Evolutionary conservation across 2,797 vertebrate genomes (phyloP).

Genomic region (Hemitrygon akajei): DNA sequence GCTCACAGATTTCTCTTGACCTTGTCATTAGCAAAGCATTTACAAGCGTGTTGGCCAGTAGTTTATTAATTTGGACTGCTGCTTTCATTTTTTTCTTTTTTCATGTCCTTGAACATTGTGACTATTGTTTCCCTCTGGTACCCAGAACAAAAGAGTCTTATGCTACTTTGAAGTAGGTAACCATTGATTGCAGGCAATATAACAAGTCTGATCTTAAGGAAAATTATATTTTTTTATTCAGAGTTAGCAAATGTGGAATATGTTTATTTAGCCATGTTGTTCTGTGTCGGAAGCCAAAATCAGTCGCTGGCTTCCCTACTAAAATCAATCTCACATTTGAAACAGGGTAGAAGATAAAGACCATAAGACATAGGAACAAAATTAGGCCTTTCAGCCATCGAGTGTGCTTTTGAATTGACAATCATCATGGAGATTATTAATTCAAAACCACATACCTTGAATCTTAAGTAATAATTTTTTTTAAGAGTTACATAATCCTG

Average conservation of each 20-base stretch:
- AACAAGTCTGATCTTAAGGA: background rate
- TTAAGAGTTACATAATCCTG: background rate
- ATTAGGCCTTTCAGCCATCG: too few relatives aligned
- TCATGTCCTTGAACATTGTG: slow-evolving; percentile 27
- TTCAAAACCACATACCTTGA: slow-evolving; percentile 1
- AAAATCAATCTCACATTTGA: too few relatives aligned
- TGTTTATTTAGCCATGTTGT: background rate
- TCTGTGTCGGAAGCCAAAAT: too few relatives aligned
- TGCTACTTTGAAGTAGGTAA: slow-evolving; percentile 19
- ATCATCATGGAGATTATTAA: too few relatives aligned
- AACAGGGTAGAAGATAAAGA: too few relatives aligned
- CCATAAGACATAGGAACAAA: too few relatives aligned
- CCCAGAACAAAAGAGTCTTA: slow-evolving; percentile 25
- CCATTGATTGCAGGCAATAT: slow-evolving; percentile 18
- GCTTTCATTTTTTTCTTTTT: slow-evolving; percentile 20
- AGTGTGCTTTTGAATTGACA: too few relatives aligned
- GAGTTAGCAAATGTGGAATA: background rate
- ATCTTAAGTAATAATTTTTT: background rate
- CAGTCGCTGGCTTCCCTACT: too few relatives aligned
- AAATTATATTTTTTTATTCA: background rate
- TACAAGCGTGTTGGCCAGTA: slow-evolving; percentile 8
- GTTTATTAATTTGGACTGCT: slow-evolving; percentile 8
- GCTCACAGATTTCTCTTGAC: background rate
- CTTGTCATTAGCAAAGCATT: slow-evolving; percentile 8
- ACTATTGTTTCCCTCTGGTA: background rate